Evolutionary conservation across 2,113 vertebrate species (phyloP).

Genomic region (Oryzias woworae): DNA sequence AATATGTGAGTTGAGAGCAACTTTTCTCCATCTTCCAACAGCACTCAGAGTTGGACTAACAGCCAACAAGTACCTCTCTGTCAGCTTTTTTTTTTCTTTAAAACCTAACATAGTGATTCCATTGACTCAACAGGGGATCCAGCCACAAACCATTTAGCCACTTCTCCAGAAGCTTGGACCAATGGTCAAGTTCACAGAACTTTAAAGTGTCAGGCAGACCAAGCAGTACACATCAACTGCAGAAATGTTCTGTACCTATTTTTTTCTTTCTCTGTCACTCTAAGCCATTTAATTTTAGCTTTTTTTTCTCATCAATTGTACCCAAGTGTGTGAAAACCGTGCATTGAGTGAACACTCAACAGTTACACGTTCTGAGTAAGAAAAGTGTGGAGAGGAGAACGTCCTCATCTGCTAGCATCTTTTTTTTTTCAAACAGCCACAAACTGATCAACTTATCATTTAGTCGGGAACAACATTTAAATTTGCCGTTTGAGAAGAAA

Average conservation of each 20-base stretch:
- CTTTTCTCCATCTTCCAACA: constrained; percentile 4
- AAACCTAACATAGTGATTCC: too few relatives aligned
- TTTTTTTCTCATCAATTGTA: background rate
- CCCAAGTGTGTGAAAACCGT: constrained; percentile 37
- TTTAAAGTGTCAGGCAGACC: background rate
- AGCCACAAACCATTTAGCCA: constrained; percentile 2
- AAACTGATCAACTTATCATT: too few relatives aligned
- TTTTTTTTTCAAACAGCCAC: too few relatives aligned
- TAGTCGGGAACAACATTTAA: too few relatives aligned
- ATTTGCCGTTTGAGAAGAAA: too few relatives aligned
- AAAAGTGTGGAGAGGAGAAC: too few relatives aligned
- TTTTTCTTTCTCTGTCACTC: too few relatives aligned
- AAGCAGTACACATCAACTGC: background rate
- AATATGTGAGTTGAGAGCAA: too few relatives aligned
- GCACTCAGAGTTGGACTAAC: constrained; percentile 18
- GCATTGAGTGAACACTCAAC: constrained; percentile 30
- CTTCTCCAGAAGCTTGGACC: constrained; percentile 1
- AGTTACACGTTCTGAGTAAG: too few relatives aligned
- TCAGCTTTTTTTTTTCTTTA: constrained; percentile 8
- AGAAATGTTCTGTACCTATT: too few relatives aligned
- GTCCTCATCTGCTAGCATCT: too few relatives aligned
- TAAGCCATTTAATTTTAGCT: too few relatives aligned
- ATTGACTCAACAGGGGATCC: background rate
- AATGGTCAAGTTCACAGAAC: constrained; percentile 8
- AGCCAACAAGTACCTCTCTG: constrained; percentile 20